A percentile compares a stretch with the other conserved stretches of the same genome.
Evolutionary conservation across 2,797 vertebrate species (phyloP).

Genomic region (Malacoctenus gilli): DNA sequence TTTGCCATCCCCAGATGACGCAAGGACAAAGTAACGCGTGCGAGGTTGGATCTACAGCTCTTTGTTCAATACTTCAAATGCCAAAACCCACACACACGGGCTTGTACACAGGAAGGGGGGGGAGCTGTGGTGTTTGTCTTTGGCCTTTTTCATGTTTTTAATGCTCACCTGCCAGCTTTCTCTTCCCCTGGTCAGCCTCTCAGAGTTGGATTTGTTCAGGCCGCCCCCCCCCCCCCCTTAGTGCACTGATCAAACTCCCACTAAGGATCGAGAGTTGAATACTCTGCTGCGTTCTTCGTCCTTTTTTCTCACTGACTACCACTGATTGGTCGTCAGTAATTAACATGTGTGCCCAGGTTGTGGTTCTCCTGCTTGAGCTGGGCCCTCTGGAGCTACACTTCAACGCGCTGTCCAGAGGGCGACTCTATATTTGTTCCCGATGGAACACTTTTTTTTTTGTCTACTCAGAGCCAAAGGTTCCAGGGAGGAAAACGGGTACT

Average conservation of each 20-base stretch:
- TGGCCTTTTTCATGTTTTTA: constrained; percentile 2
- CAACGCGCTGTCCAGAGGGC: too few species aligned
- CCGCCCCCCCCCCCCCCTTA: too few species aligned
- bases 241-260: neutral
- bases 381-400: too few species aligned
- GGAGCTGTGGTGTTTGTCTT: neutral
- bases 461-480: too few species aligned
- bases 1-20: constrained; percentile 65
- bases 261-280: too few species aligned
- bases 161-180: neutral
- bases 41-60: constrained; percentile 43
- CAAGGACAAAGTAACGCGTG: constrained; percentile 63
- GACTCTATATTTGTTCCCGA: too few species aligned
- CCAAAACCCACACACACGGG: neutral
- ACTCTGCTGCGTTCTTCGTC: neutral
- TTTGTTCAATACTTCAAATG: constrained; percentile 49
- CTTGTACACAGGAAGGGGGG: too few species aligned
- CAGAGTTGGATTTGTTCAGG: neutral
- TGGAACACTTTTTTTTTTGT: too few species aligned
- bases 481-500: too few species aligned
- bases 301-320: neutral
- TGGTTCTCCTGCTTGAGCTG: too few species aligned
- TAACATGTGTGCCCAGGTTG: too few species aligned
- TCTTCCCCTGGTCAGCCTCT: neutral
- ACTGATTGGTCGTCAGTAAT: too few species aligned